Evolutionary conservation across 2,797 vertebrate genomes (phyloP), one percentile per base, ranked within the genome.

Genomic region (Parauchenoglanis punctatus): DNA sequence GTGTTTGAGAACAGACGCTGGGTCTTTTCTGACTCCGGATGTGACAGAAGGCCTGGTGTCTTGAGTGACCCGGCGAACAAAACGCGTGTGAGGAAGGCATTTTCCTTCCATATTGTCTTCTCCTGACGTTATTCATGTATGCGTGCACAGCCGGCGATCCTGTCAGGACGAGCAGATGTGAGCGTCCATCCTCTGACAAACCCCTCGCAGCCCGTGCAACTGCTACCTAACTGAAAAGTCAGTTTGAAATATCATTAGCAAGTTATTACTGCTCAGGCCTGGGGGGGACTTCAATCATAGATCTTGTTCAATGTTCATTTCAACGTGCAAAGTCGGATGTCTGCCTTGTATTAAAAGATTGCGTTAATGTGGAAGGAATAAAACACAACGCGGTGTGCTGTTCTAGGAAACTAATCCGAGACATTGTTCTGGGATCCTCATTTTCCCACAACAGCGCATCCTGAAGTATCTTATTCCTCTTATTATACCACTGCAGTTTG

Each of bases 1-100:
- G 86, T 89, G 81, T 46, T 73, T 72, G 80, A 25, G 88, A 70
- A 76, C 58, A 86, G 87, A 89, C 73, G 56, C 31, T 18, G 68
- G 56, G 85, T 20, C 61, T 83, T 58, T 44, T 80, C 18, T 81
- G 76, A 80, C 85, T 88, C 54, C 88, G 91, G 85, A 92, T 80
- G 67, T 86, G 87, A 90, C 89, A 83, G 87, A 91, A 89, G 85
- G 91, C 87, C 78, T 68, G 70, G 85, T 46, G 84, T 81, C 49
- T 65, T 80, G 44, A 67, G 76, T 88, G 89, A 88, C 88, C 83
- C 84, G 61, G 82, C 44, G 40, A 77, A 89, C 90, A 89, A 89
- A 91, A 85, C 81, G 12, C 23, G 56, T 15, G 15, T 20, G 84
- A 90, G 87, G 81, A 90, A 87, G 90, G 77, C 44, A 40, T 86